Evolutionary conservation across 1,140 invertebrate species (phyloP).

Genomic region (Saxidomus purpurata): DNA sequence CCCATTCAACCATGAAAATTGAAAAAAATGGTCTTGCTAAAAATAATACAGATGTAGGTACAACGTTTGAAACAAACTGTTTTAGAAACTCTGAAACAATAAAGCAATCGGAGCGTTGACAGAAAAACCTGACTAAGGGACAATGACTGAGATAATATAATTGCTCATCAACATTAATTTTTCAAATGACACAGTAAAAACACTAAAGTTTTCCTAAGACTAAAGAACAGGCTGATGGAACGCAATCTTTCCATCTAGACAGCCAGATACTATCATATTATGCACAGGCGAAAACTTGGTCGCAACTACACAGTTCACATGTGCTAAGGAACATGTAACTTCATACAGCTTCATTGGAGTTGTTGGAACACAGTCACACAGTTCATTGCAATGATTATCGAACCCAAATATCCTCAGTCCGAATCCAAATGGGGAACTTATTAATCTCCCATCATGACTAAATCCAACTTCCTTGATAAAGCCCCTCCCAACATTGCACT

Average conservation of each 20-base stretch:
- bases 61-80: no score
- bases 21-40: no score
- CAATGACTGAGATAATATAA: no score
- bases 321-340: conserved; percentile 91
- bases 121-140: no score
- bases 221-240: conserved; percentile 94
- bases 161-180: no score
- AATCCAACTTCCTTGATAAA: conserved; percentile 94
- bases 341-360: conserved; percentile 88
- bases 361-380: conserved; percentile 90
- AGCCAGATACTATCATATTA: conserved; percentile 95
- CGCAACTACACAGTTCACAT: conserved; percentile 94
- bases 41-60: no score
- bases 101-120: no score
- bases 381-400: conserved; percentile 92
- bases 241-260: conserved; percentile 94
- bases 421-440: conserved; percentile 95
- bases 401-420: conserved; percentile 95
- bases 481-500: conserved; percentile 95
- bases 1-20: no score
- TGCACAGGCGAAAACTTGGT: conserved; percentile 96
- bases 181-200: no score
- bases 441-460: conserved; percentile 94
- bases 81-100: no score
- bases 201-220: no score